phyloP scores from a whole-genome alignment of 2,888 invertebrate species.

The Torymus tubicola region DNA sequence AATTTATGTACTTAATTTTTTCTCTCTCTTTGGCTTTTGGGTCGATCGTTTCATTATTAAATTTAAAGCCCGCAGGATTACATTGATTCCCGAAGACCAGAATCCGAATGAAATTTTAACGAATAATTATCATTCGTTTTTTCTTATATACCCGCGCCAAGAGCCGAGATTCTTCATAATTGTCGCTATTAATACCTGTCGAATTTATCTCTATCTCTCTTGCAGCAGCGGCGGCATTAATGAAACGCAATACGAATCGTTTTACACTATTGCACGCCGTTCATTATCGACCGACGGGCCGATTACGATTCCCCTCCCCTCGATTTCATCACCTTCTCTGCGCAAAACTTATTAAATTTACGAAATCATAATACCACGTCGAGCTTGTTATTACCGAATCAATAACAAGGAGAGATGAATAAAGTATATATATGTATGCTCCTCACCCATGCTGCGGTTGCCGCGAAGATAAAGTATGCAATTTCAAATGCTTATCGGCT shows the following conservation, averaged over 20 bases:
- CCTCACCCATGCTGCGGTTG: too few relatives aligned
- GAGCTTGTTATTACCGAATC: conserved; percentile 4
- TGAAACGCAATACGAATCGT: background rate
- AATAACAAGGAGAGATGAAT: background rate
- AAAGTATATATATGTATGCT: too few relatives aligned
- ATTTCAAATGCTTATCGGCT: background rate
- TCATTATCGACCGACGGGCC: conserved; percentile 2
- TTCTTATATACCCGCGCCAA: background rate
- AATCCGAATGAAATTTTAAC: conserved; percentile 11
- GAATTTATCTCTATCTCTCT: background rate
- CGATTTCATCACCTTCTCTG: conserved; percentile 14
- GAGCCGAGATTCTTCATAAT: background rate
- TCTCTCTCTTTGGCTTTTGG: background rate
- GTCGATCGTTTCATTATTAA: background rate
- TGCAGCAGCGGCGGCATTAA: background rate
- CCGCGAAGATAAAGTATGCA: background rate
- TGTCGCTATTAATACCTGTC: conserved; percentile 32
- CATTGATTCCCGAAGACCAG: background rate
- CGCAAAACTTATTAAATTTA: conserved; percentile 21
- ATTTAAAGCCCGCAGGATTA: background rate
- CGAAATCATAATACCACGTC: conserved; percentile 17
- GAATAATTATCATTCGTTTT: background rate
- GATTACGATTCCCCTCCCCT: conserved; percentile 21
- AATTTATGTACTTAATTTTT: background rate
- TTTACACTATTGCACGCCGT: background rate